Evolutionary conservation across 2,797 vertebrate species (phyloP).

Genomic region (Anableps anableps): DNA sequence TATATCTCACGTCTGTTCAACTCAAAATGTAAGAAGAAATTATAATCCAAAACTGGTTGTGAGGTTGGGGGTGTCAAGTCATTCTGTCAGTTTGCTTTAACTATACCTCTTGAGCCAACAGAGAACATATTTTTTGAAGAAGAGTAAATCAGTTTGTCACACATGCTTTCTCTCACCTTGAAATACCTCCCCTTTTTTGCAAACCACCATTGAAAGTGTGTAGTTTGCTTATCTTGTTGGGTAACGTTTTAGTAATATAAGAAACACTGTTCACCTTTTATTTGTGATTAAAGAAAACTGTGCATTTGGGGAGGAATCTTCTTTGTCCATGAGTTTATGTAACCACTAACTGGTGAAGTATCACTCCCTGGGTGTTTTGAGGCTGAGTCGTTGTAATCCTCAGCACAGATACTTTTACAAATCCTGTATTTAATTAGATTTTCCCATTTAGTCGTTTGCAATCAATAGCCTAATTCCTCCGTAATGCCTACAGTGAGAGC

Average conservation of each 20-base stretch:
- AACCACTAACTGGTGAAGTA: constrained; percentile 65
- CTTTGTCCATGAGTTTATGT: constrained; percentile 66
- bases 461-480: constrained; percentile 74
- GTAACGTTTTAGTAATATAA: background rate
- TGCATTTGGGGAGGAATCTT: constrained; percentile 39
- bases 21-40: background rate
- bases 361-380: constrained; percentile 68
- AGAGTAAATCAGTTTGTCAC: background rate
- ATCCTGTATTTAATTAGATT: constrained; percentile 84
- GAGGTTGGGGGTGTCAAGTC: constrained; percentile 40
- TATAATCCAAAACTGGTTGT: background rate
- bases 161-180: background rate
- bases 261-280: background rate
- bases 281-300: constrained; percentile 21
- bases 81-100: background rate
- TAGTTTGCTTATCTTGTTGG: constrained; percentile 23
- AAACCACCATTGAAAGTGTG: constrained; percentile 13
- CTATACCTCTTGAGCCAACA: background rate
- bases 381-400: constrained; percentile 80
- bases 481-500: constrained; percentile 67
- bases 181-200: background rate
- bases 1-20: background rate
- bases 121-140: background rate
- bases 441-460: constrained; percentile 75
- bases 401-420: constrained; percentile 80